Conservation (phyloP, 2,888 invertebrate species). For the Monopis laevigella region DNA sequence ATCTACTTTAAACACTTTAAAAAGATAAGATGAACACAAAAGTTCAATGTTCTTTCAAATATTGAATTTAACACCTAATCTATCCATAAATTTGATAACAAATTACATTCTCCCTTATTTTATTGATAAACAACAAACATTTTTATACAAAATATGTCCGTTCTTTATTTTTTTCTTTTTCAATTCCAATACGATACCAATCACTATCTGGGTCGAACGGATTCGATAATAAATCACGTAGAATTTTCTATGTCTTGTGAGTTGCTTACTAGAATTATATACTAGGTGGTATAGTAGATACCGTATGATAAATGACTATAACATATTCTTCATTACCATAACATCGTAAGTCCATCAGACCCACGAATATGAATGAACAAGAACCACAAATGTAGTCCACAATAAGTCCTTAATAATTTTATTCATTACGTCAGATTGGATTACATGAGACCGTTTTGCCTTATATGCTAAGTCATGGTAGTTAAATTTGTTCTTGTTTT, state of each 20-base stretch:
- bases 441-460: slow-evolving; percentile 23
- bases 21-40: too few relatives aligned
- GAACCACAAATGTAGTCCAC: slow-evolving; percentile 25
- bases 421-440: slow-evolving; percentile 29
- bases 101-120: too few relatives aligned
- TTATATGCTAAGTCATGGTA: slow-evolving; percentile 36
- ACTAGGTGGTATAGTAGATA: slow-evolving; percentile 32
- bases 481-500: slow-evolving; percentile 39
- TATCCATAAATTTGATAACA: slow-evolving; percentile 10
- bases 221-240: slow-evolving; percentile 38
- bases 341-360: slow-evolving; percentile 64
- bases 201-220: too few relatives aligned
- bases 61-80: slow-evolving; percentile 6
- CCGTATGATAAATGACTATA: slow-evolving; percentile 54
- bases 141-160: too few relatives aligned
- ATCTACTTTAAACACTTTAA: too few relatives aligned
- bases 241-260: slow-evolving; percentile 35
- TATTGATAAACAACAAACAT: too few relatives aligned
- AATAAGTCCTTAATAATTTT: slow-evolving; percentile 28
- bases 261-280: slow-evolving; percentile 33
- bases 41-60: slow-evolving; percentile 7
- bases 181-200: too few relatives aligned
- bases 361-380: slow-evolving; percentile 31
- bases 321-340: slow-evolving; percentile 54
- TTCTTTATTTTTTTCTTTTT: too few relatives aligned